Base-by-base conservation (phyloP, 1,140 invertebrate species). In the Acromyrmex charruanus region DNA sequence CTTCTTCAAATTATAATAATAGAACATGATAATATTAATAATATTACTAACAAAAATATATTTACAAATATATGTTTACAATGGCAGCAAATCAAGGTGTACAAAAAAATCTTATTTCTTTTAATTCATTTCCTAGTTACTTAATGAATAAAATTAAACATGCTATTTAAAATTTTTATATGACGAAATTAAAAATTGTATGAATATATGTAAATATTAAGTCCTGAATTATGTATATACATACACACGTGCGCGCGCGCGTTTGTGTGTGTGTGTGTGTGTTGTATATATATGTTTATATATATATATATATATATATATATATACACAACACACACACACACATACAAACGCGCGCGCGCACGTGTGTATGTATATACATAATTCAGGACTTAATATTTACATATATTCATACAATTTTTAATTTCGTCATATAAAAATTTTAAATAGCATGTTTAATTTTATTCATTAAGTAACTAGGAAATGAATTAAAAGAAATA, bases 151-250 rank as follows among this genome's bases (percentile, higher is more conserved):
- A 39, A 55, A 66, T 3, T 66, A 39, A 35, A 55, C 28, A 63
- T 77, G 4, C 59, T 77, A 80, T 59, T 7, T 80, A 9, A 53
- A 68, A 9, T 80, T 81, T 88, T 86, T 51, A 86, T 25, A 75
- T 25, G 55, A 44, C 14, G 49, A 84, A 61, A 72, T 59, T 51
- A 63, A 77, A 71, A 90, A 69, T 53, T 59, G 51, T 75, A 31
- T n/a, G 14, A 89, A 80, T 88, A 61, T 88, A 77, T 87, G 75
- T 88, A 77, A 89, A 72, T 69, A 79, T 77, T 44, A 80, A 68
- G 44, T 72, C 3, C 5, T 25, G 28, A 55, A 55, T 21, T 74
- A 31, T n/a, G 28, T n/a, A 6, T n/a, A 44, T 44, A 44, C 39
- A 44, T 44, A 10, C 39, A 44, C 10, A 44, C 39, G 1, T 1